Conservation (phyloP, 2,797 vertebrate species). For the Rhinoraja longicauda region DNA sequence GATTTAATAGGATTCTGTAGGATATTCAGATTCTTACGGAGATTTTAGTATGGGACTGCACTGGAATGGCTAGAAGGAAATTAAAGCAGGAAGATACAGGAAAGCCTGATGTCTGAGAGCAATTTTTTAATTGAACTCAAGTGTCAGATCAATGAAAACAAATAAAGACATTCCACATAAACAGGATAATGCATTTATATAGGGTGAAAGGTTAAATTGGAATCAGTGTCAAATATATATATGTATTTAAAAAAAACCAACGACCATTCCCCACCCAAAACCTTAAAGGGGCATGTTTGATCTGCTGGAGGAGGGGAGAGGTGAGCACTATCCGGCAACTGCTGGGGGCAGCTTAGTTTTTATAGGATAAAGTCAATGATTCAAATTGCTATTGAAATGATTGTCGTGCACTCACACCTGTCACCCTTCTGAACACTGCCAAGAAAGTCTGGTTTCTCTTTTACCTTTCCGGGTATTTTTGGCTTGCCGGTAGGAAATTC, state of each 20-base stretch:
- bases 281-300: slow-evolving; percentile 2
- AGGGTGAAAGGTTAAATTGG: not conserved
- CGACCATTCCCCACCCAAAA: not conserved
- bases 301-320: not conserved
- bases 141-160: slow-evolving; percentile 21
- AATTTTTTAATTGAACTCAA: slow-evolving; percentile 24
- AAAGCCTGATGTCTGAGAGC: slow-evolving; percentile 7
- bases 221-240: slow-evolving; percentile 28
- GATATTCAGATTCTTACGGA: slow-evolving; percentile 17
- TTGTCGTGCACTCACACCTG: slow-evolving; percentile 25
- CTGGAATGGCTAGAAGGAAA: slow-evolving; percentile 20
- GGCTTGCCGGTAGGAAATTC: slow-evolving; percentile 25
- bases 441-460: slow-evolving; percentile 25
- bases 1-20: slow-evolving; percentile 33
- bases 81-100: not conserved
- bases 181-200: slow-evolving; percentile 23
- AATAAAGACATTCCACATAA: slow-evolving; percentile 37
- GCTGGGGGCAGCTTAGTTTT: slow-evolving; percentile 22
- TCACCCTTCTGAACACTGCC: slow-evolving; percentile 28
- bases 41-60: slow-evolving; percentile 13
- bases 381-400: slow-evolving; percentile 36
- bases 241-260: not conserved
- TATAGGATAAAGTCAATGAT: slow-evolving; percentile 22
- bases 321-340: slow-evolving; percentile 24
- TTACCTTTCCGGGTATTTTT: slow-evolving; percentile 27